phyloP scores from a whole-genome alignment of 2,113 vertebrate species.

The Zosterops pallidus region DNA sequence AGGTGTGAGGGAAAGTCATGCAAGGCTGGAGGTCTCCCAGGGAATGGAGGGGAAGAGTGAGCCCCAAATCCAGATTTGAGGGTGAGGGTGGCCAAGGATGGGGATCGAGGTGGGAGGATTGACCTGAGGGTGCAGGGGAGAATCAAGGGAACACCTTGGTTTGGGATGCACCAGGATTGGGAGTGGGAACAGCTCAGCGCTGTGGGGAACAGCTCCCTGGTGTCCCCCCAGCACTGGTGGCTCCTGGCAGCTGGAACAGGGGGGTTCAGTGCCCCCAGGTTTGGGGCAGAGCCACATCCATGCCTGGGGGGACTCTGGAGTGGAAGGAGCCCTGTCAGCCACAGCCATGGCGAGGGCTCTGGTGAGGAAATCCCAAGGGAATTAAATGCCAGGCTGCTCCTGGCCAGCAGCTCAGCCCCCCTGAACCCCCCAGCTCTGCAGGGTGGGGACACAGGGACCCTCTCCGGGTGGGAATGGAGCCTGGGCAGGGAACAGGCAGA shows the following conservation, averaged over 20 bases:
- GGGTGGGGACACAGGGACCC: neutral
- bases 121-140: neutral
- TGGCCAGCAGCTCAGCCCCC: neutral
- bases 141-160: neutral
- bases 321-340: neutral
- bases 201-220: fast-evolving
- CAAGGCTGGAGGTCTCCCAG: neutral
- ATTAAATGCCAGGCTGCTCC: neutral
- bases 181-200: neutral
- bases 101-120: neutral
- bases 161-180: neutral
- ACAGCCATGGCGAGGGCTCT: neutral
- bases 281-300: neutral
- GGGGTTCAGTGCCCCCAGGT: neutral
- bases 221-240: neutral
- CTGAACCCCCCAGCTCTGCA: neutral
- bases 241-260: fast-evolving
- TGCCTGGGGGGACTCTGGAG: fast-evolving
- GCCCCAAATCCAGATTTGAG: fast-evolving
- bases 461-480: fast-evolving
- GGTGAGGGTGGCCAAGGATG: neutral
- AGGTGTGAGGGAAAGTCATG: neutral
- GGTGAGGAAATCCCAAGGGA: fast-evolving
- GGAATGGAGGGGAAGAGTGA: neutral
- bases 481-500: neutral